A percentile compares a stretch with the other conserved stretches of the same genome.
Conservation (phyloP, 1,140 invertebrate species). For the Dysdera silvatica region DNA sequence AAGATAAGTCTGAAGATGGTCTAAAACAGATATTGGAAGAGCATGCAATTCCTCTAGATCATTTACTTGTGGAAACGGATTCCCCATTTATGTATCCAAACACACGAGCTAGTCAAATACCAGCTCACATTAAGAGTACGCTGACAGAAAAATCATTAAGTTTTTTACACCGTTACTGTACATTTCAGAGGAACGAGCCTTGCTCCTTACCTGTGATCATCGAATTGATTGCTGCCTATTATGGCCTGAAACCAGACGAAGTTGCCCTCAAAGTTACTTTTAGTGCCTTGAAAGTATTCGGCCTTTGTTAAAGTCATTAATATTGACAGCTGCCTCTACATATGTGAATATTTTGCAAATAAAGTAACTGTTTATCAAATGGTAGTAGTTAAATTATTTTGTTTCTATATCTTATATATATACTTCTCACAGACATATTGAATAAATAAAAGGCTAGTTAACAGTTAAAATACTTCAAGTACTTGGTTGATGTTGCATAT, state of each 20-base stretch:
- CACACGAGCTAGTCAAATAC: slow-evolving; percentile 82
- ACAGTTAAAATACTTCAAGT: too few species aligned
- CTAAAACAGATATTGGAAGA: slow-evolving; percentile 73
- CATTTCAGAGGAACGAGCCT: slow-evolving; percentile 92
- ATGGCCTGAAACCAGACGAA: slow-evolving; percentile 75
- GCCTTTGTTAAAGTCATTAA: slow-evolving; percentile 54
- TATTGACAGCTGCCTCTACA: too few species aligned
- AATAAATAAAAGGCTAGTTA: too few species aligned
- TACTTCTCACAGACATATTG: too few species aligned
- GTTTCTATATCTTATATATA: too few species aligned
- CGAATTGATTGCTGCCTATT: slow-evolving; percentile 86
- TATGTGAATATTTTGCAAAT: background rate
- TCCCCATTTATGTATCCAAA: slow-evolving; percentile 95
- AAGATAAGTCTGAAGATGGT: slow-evolving; percentile 85
- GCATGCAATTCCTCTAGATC: slow-evolving; percentile 69
- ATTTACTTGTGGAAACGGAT: slow-evolving; percentile 76
- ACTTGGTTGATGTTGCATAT: too few species aligned
- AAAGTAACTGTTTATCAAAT: too few species aligned
- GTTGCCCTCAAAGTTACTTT: slow-evolving; percentile 85
- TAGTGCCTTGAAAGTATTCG: slow-evolving; percentile 87
- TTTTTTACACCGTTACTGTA: slow-evolving; percentile 69
- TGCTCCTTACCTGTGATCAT: slow-evolving; percentile 85
- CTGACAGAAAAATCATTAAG: slow-evolving; percentile 69
- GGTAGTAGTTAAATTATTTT: too few species aligned
- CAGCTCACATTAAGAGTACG: slow-evolving; percentile 71